phyloP scores from a whole-genome alignment of 2,113 vertebrate genomes.

The Strigops habroptila region DNA sequence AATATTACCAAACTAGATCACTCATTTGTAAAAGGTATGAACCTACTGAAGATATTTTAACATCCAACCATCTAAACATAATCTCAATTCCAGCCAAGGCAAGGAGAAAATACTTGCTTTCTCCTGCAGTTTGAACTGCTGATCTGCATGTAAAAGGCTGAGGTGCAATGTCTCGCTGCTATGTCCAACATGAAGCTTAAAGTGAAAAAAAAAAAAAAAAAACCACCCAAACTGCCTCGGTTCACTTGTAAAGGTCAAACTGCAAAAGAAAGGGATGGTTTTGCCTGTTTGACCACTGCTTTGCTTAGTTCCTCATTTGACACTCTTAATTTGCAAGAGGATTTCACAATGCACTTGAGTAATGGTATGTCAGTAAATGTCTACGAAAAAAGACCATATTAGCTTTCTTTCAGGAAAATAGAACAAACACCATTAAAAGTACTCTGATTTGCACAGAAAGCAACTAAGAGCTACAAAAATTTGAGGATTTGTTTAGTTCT shows the following conservation, averaged over 20 bases:
- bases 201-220: neutral
- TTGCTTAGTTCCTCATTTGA: slow-evolving; percentile 12
- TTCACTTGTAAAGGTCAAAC: neutral
- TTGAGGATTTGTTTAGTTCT: neutral
- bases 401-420: neutral
- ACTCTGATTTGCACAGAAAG: neutral
- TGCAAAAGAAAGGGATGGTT: neutral
- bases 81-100: neutral
- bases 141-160: neutral
- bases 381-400: neutral
- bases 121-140: neutral
- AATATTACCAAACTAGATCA: neutral
- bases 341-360: slow-evolving; percentile 23
- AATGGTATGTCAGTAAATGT: neutral
- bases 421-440: neutral
- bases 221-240: neutral
- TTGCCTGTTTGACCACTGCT: slow-evolving; percentile 13
- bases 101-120: neutral
- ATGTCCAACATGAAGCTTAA: neutral
- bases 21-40: neutral
- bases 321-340: neutral
- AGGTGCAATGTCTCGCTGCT: neutral
- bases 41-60: neutral
- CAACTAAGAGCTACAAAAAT: neutral
- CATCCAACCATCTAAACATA: neutral